Percentiles rank a stretch among this genome's conserved stretches.
Conservation (phyloP, 2,888 invertebrate species). For the Carpatolechia fugitivella region DNA sequence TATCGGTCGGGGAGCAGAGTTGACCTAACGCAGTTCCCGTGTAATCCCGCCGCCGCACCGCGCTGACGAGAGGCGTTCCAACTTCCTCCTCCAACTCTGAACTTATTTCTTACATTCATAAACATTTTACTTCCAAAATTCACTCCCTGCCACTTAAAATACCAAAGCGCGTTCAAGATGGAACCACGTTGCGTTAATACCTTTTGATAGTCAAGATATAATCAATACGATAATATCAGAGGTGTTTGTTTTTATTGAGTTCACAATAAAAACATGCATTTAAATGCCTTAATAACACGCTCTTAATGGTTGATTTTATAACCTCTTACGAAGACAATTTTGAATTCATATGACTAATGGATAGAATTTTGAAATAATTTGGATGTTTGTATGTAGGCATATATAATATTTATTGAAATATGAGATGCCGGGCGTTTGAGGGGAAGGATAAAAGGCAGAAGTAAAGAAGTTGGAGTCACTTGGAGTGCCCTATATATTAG, state of each 20-base stretch:
- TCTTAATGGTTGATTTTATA: conserved; percentile 37
- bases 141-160: conserved; percentile 49
- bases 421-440: not conserved
- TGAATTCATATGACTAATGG: conserved; percentile 19
- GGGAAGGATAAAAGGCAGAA: conserved; percentile 4
- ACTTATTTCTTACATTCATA: conserved; percentile 69
- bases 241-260: conserved; percentile 18
- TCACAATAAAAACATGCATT: conserved; percentile 17
- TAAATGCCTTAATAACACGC: conserved; percentile 21
- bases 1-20: conserved; percentile 45
- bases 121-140: conserved; percentile 65
- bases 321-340: conserved; percentile 28
- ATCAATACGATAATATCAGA: conserved; percentile 18
- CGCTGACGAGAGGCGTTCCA: conserved; percentile 59
- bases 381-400: conserved; percentile 3
- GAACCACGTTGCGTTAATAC: conserved; percentile 4
- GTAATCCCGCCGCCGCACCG: conserved; percentile 63
- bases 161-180: conserved; percentile 9
- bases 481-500: conserved; percentile 41
- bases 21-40: conserved; percentile 70
- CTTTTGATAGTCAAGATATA: conserved; percentile 14
- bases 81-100: conserved; percentile 48
- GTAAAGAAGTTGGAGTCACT: conserved; percentile 36
- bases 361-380: conserved; percentile 14
- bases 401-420: conserved; percentile 26